These are phyloP conservation scores for Phthorimaea operculella DNA, from an alignment of 1,140 invertebrate genomes.

Conservation along the genomic window DNA sequence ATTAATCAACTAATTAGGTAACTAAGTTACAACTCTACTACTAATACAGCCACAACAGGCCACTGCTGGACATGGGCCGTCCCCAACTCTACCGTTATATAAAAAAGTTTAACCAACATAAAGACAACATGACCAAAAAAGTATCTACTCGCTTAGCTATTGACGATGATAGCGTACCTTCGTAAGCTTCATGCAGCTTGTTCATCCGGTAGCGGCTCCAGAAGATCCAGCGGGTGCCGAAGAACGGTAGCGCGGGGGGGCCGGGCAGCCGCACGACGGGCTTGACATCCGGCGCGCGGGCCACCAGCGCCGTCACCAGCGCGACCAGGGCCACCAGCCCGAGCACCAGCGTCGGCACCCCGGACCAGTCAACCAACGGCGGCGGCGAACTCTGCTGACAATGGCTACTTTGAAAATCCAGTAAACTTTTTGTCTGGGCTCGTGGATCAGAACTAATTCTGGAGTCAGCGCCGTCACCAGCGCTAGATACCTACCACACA, in stretches of 20 bases:
- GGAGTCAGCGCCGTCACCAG: no score
- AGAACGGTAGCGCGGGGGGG: slow-evolving; percentile 76
- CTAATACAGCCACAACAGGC: no score
- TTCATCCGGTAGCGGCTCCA: slow-evolving; percentile 77
- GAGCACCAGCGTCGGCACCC: slow-evolving; percentile 41
- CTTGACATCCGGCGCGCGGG: slow-evolving; percentile 31
- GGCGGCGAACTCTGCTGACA: slow-evolving; percentile 36
- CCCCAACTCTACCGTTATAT: no score
- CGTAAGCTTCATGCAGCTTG: slow-evolving; percentile 83
- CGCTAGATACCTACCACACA: no score
- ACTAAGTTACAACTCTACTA: no score
- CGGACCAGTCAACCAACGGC: slow-evolving; percentile 52
- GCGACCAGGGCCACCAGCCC: slow-evolving; percentile 33
- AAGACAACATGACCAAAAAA: no score
- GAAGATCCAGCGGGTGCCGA: slow-evolving; percentile 88
- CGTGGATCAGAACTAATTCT: no score
- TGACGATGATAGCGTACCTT: slow-evolving; percentile 65
- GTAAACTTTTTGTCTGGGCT: no score
- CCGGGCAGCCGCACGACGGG: slow-evolving; percentile 72
- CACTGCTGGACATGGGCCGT: no score
- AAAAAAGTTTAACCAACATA: no score
- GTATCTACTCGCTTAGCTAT: not conserved
- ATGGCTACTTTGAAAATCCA: not conserved
- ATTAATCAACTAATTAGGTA: no score
- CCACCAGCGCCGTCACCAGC: slow-evolving; percentile 31